Evolutionary conservation across 2,888 invertebrate species (phyloP).

Genomic region (Archips xylosteana): DNA sequence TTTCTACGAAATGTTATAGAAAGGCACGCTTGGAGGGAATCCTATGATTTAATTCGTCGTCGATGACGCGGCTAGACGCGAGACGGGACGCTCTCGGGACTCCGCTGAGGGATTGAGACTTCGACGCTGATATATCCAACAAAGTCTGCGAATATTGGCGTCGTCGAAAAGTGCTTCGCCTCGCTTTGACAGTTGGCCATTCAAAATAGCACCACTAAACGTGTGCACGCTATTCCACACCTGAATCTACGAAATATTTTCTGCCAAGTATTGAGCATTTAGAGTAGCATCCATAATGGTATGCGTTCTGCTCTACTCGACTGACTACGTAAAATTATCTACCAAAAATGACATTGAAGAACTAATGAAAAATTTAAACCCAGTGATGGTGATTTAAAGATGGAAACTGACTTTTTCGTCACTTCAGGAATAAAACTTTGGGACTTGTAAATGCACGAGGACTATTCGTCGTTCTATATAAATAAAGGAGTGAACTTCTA

Average conservation of each 20-base stretch:
- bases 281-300: slow-evolving; percentile 13
- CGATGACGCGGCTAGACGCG: slow-evolving; percentile 72
- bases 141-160: slow-evolving; percentile 20
- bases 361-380: slow-evolving; percentile 26
- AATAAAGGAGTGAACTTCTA: slow-evolving; percentile 29
- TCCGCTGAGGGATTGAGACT: slow-evolving; percentile 57
- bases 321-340: slow-evolving; percentile 23
- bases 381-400: slow-evolving; percentile 16
- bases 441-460: slow-evolving; percentile 18
- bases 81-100: slow-evolving; percentile 59
- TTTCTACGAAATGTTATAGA: slow-evolving; percentile 84
- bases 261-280: slow-evolving; percentile 7
- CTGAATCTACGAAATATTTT: slow-evolving; percentile 24
- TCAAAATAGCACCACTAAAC: slow-evolving; percentile 11
- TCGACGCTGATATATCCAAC: slow-evolving; percentile 52
- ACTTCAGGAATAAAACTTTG: slow-evolving; percentile 15
- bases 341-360: slow-evolving; percentile 37
- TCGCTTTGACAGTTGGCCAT: slow-evolving; percentile 26
- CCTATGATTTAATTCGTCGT: slow-evolving; percentile 80
- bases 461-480: slow-evolving; percentile 26
- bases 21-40: slow-evolving; percentile 84
- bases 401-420: slow-evolving; percentile 17
- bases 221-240: slow-evolving; percentile 15
- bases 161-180: slow-evolving; percentile 19
- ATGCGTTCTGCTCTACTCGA: slow-evolving; percentile 17